These are phyloP conservation scores for Idaea biselata DNA, from an alignment of 2,888 invertebrate genomes.

Conservation along the genomic window DNA sequence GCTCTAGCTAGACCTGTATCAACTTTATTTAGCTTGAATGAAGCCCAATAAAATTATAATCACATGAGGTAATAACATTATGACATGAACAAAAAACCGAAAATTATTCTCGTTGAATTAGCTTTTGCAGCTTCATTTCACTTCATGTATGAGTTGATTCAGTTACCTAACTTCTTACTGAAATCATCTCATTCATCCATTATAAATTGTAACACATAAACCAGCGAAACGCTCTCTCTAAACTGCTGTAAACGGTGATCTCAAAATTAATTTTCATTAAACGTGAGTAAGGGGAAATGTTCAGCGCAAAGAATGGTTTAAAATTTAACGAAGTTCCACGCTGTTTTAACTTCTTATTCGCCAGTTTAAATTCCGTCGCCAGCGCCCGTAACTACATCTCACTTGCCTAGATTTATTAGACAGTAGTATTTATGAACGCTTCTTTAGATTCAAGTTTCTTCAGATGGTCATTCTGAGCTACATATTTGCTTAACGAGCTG, in stretches of 20 bases:
- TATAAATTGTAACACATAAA: not conserved
- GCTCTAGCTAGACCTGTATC: no score
- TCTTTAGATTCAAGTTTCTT: slow-evolving; percentile 21
- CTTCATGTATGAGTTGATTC: no score
- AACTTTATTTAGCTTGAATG: no score
- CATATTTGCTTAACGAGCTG: not conserved
- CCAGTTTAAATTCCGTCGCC: slow-evolving; percentile 53
- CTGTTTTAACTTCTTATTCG: slow-evolving; percentile 54
- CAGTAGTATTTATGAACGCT: slow-evolving; percentile 55
- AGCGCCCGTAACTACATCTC: slow-evolving; percentile 59
- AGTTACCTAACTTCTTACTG: no score
- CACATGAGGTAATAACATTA: no score
- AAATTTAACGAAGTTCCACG: slow-evolving; percentile 51
- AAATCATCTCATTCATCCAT: no score
- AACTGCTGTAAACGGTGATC: not conserved
- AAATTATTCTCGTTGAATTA: no score
- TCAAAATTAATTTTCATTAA: not conserved
- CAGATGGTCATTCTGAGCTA: not conserved
- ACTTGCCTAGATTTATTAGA: slow-evolving; percentile 55
- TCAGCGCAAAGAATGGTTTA: slow-evolving; percentile 35
- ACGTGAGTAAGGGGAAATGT: not conserved
- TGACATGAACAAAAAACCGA: no score
- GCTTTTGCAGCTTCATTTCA: no score
- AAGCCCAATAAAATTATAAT: no score
- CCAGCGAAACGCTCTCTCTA: not conserved